Base-by-base conservation (phyloP, 2,113 vertebrate species). In the Macroglossus sobrinus region DNA sequence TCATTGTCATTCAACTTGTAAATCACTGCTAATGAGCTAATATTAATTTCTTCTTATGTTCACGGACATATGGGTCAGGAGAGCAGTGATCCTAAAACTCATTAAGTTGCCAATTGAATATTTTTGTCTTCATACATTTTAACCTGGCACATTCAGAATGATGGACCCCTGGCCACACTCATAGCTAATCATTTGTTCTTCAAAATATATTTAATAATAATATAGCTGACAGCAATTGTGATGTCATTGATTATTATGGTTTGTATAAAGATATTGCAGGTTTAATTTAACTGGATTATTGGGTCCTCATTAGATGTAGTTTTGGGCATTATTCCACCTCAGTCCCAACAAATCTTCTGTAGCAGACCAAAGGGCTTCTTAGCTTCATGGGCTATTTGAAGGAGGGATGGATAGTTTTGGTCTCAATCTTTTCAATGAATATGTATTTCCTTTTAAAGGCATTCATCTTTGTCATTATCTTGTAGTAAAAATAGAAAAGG, bases 401-500 rank as follows among this genome's bases (percentile, higher is more conserved):
- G 68, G 47, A 55, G 57, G 78, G 94, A 92, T 91, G 78, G 94
- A 92, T 91, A 95, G 92, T 97, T 98, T 98, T 98, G 97, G 98
- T 98, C 74, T 97, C 43, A 97, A 66, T 43, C 74, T 97, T 89
- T 91, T 98, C 97, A 98, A 98, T 98, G 97, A 98, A 98, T 98
- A 98, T 98, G 98, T 98, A 98, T 99, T 98, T 98, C 59, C 75
- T 97, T 86, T 97, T 97, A 97, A 98, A 98, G 98, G 30, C 94
- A 98, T 98, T 98, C 91, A 98, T 98, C 98, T 98, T 98, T 98
- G 98, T 98, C 98, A 98, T 98, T 98, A 98, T 98, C 80, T 76
- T 95, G 95, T 93, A 98, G 94, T 98, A 98, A 98, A 98, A 98
- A 97, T 97, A 98, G 96, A 97, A 98, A 98, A 98, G 96, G 91